These are phyloP conservation scores for Acrobasis suavella DNA, from an alignment of 2,888 invertebrate genomes.

Conservation along the genomic window DNA sequence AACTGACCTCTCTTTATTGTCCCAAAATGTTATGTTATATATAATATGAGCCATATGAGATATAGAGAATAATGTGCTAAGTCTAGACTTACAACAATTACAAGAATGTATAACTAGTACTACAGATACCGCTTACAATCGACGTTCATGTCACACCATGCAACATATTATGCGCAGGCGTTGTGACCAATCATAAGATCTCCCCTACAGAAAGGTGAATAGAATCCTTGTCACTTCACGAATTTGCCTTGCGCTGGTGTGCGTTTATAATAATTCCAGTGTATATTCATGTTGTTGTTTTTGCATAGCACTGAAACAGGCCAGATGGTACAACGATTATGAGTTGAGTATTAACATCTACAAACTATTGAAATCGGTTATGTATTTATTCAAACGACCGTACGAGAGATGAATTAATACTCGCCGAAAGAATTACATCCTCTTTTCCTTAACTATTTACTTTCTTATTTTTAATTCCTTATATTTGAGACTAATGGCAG, in stretches of 20 bases:
- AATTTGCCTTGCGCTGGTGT: conserved; percentile 5
- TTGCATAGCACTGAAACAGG: conserved; percentile 68
- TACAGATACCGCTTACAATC: conserved; percentile 32
- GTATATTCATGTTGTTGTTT: conserved; percentile 35
- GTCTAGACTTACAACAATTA: conserved; percentile 31
- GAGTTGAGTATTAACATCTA: conserved; percentile 6
- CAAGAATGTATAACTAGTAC: conserved; percentile 25
- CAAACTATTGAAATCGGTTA: conserved; percentile 15
- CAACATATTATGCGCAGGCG: conserved; percentile 2
- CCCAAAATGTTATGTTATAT: conserved; percentile 37
- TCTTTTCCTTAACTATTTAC: conserved; percentile 49
- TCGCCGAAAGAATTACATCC: conserved; percentile 37
- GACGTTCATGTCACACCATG: conserved; percentile 1
- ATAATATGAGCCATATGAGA: conserved; percentile 33
- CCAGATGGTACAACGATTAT: conserved; percentile 35
- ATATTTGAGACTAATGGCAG: conserved; percentile 71
- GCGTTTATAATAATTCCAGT: conserved; percentile 5
- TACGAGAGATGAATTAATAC: conserved; percentile 30
- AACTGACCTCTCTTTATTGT: conserved; percentile 42
- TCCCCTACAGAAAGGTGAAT: too few relatives aligned
- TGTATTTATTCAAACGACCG: conserved; percentile 21
- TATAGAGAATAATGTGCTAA: conserved; percentile 34
- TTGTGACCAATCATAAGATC: too few relatives aligned
- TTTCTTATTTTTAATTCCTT: conserved; percentile 53
- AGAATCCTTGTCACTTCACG: not conserved